A percentile compares a stretch with the other conserved stretches of the same genome.
These are phyloP conservation scores for Molothrus aeneus DNA, from an alignment of 2,797 vertebrate genomes.

Conservation along the genomic window DNA sequence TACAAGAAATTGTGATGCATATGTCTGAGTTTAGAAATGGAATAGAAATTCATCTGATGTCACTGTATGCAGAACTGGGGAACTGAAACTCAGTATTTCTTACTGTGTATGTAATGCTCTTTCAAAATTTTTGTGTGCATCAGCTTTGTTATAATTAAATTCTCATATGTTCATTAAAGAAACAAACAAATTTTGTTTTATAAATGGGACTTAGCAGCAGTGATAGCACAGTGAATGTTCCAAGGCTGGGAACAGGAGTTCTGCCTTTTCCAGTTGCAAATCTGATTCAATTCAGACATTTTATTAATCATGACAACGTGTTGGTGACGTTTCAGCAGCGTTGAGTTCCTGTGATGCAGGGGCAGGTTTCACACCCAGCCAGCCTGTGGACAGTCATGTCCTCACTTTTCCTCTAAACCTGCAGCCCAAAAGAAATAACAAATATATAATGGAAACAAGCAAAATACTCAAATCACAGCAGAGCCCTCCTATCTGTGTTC, in stretches of 20 bases:
- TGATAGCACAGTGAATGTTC: background rate
- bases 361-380: background rate
- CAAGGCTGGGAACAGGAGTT: background rate
- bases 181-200: background rate
- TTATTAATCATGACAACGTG: background rate
- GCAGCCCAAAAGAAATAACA: background rate
- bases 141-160: constrained; percentile 10
- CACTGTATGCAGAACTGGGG: background rate
- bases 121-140: background rate
- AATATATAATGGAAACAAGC: background rate
- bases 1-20: constrained; percentile 9
- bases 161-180: background rate
- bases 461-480: background rate
- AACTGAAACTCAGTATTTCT: background rate
- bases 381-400: background rate
- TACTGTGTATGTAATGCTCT: background rate
- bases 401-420: background rate
- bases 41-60: background rate
- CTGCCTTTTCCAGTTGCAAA: constrained; percentile 13
- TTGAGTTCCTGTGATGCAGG: background rate
- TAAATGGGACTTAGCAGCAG: background rate
- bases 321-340: background rate
- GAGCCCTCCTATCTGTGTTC: background rate
- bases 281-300: background rate
- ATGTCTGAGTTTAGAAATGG: background rate